Conservation (phyloP, 2,113 vertebrate species). For the Athene noctua region DNA sequence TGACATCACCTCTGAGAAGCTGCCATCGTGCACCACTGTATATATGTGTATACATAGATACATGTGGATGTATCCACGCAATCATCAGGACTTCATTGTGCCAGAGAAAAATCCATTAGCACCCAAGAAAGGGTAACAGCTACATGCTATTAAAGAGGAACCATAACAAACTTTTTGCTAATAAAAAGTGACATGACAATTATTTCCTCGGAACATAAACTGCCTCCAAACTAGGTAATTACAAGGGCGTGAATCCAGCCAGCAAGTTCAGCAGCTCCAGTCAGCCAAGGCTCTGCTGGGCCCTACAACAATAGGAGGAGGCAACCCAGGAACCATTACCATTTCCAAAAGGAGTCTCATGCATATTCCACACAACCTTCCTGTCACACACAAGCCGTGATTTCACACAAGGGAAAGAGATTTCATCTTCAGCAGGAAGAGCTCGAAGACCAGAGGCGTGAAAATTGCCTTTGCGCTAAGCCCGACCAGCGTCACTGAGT, state of each 20-base stretch:
- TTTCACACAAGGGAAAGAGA: neutral
- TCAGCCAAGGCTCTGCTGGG: neutral
- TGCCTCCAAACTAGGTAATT: neutral
- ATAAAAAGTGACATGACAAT: neutral
- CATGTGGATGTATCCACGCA: fast-evolving
- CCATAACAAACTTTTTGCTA: neutral
- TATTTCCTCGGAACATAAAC: neutral
- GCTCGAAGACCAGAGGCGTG: neutral
- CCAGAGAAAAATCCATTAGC: neutral
- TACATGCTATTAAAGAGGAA: neutral
- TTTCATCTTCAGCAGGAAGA: neutral
- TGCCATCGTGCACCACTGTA: neutral
- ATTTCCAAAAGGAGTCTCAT: neutral
- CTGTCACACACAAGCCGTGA: fast-evolving
- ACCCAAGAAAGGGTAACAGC: fast-evolving
- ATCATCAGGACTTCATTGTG: neutral
- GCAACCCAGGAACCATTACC: neutral
- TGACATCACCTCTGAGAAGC: neutral
- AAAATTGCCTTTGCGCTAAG: neutral
- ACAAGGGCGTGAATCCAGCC: neutral
- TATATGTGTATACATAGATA: fast-evolving
- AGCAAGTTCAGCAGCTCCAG: neutral
- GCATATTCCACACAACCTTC: neutral
- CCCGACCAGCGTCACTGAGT: fast-evolving
- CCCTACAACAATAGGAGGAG: neutral